These are phyloP conservation scores for Denticeps clupeoides DNA, from an alignment of 2,797 vertebrate genomes.

Conservation along the genomic window DNA sequence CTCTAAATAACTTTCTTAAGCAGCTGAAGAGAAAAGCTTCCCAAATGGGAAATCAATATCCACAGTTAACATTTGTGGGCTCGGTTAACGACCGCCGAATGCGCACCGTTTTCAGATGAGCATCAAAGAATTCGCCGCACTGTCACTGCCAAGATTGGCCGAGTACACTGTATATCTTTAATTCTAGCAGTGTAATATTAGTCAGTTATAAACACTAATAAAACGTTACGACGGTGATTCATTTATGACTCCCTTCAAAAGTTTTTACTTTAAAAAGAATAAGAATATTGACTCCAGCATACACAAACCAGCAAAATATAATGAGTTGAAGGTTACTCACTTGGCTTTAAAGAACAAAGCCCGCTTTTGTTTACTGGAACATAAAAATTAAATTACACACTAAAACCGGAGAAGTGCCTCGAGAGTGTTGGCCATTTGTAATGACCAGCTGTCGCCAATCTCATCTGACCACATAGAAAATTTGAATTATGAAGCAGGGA, in stretches of 20 bases:
- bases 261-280: too few relatives aligned
- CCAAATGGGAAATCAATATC: slow-evolving; percentile 61
- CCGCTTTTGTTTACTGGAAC: background rate
- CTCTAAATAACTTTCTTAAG: slow-evolving; percentile 47
- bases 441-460: slow-evolving; percentile 9
- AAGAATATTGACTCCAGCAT: too few relatives aligned
- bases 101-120: slow-evolving; percentile 44
- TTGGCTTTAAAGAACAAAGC: background rate
- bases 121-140: slow-evolving; percentile 18
- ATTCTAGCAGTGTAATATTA: too few relatives aligned
- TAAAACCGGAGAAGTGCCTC: background rate
- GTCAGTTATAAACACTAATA: too few relatives aligned
- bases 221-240: too few relatives aligned
- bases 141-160: too few relatives aligned
- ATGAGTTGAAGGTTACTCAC: background rate
- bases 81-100: slow-evolving; percentile 40
- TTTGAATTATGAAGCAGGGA: background rate
- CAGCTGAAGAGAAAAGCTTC: slow-evolving; percentile 45
- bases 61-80: slow-evolving; percentile 38
- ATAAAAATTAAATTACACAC: background rate
- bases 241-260: too few relatives aligned
- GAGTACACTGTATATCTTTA: too few relatives aligned
- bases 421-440: slow-evolving; percentile 1
- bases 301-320: too few relatives aligned
- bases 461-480: slow-evolving; percentile 5